Conservation (phyloP, 1,140 invertebrate species). For the Micrasema minimum region DNA sequence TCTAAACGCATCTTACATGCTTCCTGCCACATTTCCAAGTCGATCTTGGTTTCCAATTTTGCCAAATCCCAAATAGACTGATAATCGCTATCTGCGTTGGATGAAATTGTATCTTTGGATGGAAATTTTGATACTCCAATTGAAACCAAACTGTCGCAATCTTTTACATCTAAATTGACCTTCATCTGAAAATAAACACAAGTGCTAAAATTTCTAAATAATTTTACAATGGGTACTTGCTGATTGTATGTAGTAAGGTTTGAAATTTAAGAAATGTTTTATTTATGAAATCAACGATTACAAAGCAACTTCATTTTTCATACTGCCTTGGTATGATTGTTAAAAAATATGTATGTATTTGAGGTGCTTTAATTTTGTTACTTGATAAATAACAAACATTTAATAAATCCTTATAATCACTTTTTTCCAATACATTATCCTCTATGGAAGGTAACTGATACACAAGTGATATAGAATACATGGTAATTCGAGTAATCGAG, state of each 20-base stretch:
- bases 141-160: not conserved
- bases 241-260: too few relatives aligned
- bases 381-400: not conserved
- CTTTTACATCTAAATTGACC: not conserved
- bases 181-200: not conserved
- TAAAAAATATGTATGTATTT: too few relatives aligned
- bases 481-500: too few relatives aligned
- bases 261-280: too few relatives aligned
- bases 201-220: too few relatives aligned
- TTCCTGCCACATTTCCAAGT: conserved; percentile 48
- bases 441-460: too few relatives aligned
- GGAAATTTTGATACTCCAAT: not conserved
- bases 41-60: conserved; percentile 33
- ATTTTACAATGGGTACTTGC: too few relatives aligned
- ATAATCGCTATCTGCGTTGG: not conserved
- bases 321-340: too few relatives aligned
- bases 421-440: not conserved
- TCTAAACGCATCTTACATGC: conserved; percentile 38
- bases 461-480: too few relatives aligned
- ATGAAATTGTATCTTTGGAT: not conserved
- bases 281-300: too few relatives aligned
- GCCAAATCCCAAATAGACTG: conserved; percentile 48
- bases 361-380: not conserved
- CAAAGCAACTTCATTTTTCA: too few relatives aligned
- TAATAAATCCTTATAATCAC: not conserved